Percentiles rank a stretch among this genome's conserved stretches.
phyloP scores from a whole-genome alignment of 2,797 vertebrate genomes.

The Crypturellus tataupa region DNA sequence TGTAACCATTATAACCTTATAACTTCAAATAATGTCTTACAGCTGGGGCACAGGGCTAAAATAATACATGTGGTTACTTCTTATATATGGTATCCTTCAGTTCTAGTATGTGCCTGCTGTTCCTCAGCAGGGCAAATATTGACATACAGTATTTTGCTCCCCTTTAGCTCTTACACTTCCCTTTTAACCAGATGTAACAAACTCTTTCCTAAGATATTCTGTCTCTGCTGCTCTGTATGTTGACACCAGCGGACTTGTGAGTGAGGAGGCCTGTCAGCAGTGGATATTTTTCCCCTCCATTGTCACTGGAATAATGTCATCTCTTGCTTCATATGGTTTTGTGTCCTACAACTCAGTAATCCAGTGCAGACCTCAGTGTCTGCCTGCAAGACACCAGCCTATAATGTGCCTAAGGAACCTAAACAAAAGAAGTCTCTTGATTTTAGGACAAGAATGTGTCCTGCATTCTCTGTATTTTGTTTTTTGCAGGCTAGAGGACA shows the following conservation, averaged over 20 bases:
- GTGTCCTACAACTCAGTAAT: constrained; percentile 70
- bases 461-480: constrained; percentile 26
- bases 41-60: constrained; percentile 76
- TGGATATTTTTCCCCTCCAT: constrained; percentile 73
- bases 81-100: constrained; percentile 72
- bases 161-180: constrained; percentile 67
- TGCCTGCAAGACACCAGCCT: constrained; percentile 68
- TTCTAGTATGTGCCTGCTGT: constrained; percentile 72
- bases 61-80: constrained; percentile 75
- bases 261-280: constrained; percentile 76
- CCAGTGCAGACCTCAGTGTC: constrained; percentile 69
- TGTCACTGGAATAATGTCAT: constrained; percentile 79
- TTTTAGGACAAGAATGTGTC: constrained; percentile 66
- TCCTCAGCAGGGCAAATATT: constrained; percentile 74
- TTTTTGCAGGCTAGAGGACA: constrained; percentile 23
- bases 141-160: constrained; percentile 69
- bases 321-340: constrained; percentile 78
- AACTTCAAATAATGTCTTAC: constrained; percentile 79
- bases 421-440: constrained; percentile 79
- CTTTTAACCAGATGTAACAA: constrained; percentile 75
- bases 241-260: constrained; percentile 75
- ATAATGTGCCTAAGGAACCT: constrained; percentile 68
- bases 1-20: constrained; percentile 72
- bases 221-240: constrained; percentile 58
- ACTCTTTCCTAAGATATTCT: constrained; percentile 68